These are phyloP conservation scores for Glaucidium brasilianum DNA, from an alignment of 2,113 vertebrate species.

Conservation along the genomic window DNA sequence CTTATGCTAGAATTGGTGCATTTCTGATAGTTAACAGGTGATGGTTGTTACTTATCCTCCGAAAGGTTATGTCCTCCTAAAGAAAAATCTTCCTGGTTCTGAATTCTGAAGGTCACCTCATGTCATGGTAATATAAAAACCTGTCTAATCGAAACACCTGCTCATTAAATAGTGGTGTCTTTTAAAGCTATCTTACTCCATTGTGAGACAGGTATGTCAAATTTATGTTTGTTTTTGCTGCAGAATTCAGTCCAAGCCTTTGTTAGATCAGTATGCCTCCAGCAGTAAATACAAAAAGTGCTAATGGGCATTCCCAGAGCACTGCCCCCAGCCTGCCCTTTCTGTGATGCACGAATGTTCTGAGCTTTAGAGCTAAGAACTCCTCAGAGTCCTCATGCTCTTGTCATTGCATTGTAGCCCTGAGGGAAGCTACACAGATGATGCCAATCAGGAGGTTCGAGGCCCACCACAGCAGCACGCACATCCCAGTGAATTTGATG, in stretches of 20 bases:
- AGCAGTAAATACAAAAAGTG: not conserved
- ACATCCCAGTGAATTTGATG: slow-evolving; percentile 90
- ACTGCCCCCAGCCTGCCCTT: rapidly evolving
- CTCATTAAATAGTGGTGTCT: not conserved
- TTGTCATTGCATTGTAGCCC: slow-evolving; percentile 73
- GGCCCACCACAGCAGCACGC: slow-evolving; percentile 80
- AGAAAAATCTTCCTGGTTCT: not conserved
- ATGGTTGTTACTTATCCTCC: not conserved
- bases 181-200: not conserved
- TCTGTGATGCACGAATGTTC: rapidly evolving
- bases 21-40: not conserved
- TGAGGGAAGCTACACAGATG: slow-evolving; percentile 97
- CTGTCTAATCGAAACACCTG: not conserved
- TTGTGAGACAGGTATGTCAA: not conserved
- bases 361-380: not conserved
- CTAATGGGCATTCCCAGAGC: not conserved
- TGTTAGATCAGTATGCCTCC: not conserved
- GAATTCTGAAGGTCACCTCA: not conserved
- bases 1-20: not conserved
- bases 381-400: not conserved
- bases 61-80: not conserved
- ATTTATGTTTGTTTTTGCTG: not conserved
- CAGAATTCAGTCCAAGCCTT: not conserved
- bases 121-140: not conserved
- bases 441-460: slow-evolving; percentile 90